phyloP scores from a whole-genome alignment of 2,888 invertebrate species.

The Vesta saturnalis region DNA sequence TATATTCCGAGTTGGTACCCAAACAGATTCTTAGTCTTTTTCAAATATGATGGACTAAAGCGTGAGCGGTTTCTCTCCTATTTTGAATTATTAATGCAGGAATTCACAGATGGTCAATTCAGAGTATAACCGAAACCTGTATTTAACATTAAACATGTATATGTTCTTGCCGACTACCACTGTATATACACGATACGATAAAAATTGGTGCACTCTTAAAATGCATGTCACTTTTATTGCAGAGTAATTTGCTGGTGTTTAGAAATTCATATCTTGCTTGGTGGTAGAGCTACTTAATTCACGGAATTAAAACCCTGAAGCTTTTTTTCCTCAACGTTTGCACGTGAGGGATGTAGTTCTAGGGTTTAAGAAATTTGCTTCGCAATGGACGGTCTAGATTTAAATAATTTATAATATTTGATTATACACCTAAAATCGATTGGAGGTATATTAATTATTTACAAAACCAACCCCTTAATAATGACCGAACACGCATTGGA shows the following conservation, averaged over 20 bases:
- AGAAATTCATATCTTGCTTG: neutral
- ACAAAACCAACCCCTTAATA: neutral
- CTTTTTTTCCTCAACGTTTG: too few relatives aligned
- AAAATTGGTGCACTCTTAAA: neutral
- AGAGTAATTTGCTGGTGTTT: neutral
- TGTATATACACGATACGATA: neutral
- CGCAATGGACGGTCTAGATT: neutral
- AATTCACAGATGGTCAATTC: slow-evolving; percentile 53
- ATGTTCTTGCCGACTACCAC: slow-evolving; percentile 10
- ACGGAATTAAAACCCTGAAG: too few relatives aligned
- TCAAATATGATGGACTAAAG: neutral
- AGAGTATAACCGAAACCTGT: slow-evolving; percentile 46
- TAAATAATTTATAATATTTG: slow-evolving; percentile 8
- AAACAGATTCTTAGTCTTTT: slow-evolving; percentile 12
- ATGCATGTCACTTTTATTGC: neutral
- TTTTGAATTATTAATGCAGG: slow-evolving; percentile 55
- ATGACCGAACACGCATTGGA: neutral
- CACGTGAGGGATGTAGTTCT: too few relatives aligned
- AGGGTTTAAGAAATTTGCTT: neutral
- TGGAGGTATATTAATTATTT: neutral
- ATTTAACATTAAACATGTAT: slow-evolving; percentile 49
- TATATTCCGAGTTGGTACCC: neutral
- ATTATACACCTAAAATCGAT: slow-evolving; percentile 10
- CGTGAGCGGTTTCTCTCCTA: slow-evolving; percentile 48
- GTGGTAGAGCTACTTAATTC: neutral